A percentile compares a stretch with the other conserved stretches of the same genome.
phyloP scores from a whole-genome alignment of 2,888 invertebrate species.

The Conus canariensis region DNA sequence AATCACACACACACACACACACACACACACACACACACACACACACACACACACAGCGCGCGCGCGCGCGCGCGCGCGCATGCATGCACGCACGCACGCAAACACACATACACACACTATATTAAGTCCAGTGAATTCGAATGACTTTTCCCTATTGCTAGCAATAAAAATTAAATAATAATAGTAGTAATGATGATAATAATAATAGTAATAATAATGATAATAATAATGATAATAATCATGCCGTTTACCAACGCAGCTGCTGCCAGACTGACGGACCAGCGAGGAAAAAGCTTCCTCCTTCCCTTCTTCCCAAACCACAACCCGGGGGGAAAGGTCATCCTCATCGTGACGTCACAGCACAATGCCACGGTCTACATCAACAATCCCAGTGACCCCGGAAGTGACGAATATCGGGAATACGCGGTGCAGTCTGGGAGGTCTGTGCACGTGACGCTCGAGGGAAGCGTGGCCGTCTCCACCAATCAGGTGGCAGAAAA shows the following conservation, averaged over 20 bases:
- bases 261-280: neutral
- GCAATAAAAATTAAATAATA: too few species aligned
- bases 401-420: neutral
- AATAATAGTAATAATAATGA: too few species aligned
- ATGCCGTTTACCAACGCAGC: neutral
- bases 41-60: too few species aligned
- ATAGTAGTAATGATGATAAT: too few species aligned
- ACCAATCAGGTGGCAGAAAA: slow-evolving; percentile 29
- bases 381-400: slow-evolving; percentile 14
- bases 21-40: too few species aligned
- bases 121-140: too few species aligned
- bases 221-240: too few species aligned
- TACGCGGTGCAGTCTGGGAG: slow-evolving; percentile 15
- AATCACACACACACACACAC: too few species aligned
- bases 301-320: slow-evolving; percentile 31
- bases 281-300: slow-evolving; percentile 37
- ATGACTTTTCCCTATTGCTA: too few species aligned
- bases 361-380: slow-evolving; percentile 33
- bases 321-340: neutral
- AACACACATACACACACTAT: too few species aligned
- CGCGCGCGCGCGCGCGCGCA: too few species aligned
- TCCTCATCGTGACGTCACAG: slow-evolving; percentile 30
- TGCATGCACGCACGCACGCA: too few species aligned
- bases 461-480: neutral
- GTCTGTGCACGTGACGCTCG: slow-evolving; percentile 28